These are phyloP conservation scores for Bufotes viridis DNA, from an alignment of 2,797 vertebrate species.

Conservation along the genomic window DNA sequence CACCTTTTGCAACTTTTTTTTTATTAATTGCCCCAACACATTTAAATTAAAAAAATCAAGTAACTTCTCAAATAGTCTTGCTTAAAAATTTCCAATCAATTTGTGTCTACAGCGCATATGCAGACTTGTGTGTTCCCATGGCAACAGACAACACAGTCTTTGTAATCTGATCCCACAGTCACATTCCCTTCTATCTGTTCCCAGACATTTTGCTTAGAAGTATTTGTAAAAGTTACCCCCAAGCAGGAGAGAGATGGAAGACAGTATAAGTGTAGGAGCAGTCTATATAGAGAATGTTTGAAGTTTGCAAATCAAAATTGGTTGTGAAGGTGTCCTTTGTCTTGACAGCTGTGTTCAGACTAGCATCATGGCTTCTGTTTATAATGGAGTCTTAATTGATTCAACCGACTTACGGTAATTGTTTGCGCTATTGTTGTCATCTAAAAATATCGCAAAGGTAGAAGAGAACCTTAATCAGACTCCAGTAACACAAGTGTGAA, in stretches of 20 bases:
- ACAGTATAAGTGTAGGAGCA: too few relatives aligned
- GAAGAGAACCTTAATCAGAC: neutral
- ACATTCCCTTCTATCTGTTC: neutral
- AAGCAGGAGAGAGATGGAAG: too few relatives aligned
- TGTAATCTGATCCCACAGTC: neutral
- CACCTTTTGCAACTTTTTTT: neutral
- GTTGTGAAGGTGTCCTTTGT: too few relatives aligned
- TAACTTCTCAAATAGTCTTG: neutral
- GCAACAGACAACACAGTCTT: neutral
- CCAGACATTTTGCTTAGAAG: neutral
- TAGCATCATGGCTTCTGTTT: too few relatives aligned
- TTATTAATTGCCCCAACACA: neutral
- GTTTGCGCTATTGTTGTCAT: too few relatives aligned
- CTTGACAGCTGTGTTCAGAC: too few relatives aligned
- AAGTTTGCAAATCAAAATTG: too few relatives aligned
- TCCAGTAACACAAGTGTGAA: neutral
- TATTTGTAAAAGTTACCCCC: neutral
- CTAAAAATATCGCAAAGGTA: too few relatives aligned
- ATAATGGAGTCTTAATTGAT: too few relatives aligned
- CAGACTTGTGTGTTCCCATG: neutral
- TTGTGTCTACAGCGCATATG: neutral
- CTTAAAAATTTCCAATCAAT: neutral
- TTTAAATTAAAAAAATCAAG: neutral
- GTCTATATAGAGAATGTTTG: too few relatives aligned
- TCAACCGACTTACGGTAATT: too few relatives aligned